Percentiles rank a stretch among this genome's conserved stretches.
These are phyloP conservation scores for Drosophila kambysellisi DNA, from an alignment of 2,888 invertebrate genomes.

Conservation along the genomic window DNA sequence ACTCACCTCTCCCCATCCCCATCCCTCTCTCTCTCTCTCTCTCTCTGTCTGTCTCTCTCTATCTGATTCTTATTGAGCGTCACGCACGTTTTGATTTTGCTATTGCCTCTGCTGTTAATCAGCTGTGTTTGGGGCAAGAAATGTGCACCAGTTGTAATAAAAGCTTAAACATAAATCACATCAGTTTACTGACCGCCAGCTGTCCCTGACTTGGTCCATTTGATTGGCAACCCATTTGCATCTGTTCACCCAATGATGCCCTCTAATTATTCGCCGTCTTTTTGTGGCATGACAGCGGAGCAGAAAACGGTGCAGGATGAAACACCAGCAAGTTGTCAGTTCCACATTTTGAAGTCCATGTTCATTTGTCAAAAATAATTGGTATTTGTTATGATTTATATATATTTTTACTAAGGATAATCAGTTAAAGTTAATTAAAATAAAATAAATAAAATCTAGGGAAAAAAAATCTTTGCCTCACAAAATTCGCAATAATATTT, in stretches of 20 bases:
- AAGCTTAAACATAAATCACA: constrained; percentile 72
- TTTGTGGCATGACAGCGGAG: constrained; percentile 3
- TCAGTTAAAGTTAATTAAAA: constrained; percentile 18
- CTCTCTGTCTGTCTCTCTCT: not conserved
- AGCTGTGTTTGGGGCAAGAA: constrained; percentile 28
- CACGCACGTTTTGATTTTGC: constrained; percentile 57
- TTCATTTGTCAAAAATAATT: constrained; percentile 16
- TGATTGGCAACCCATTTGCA: constrained; percentile 66
- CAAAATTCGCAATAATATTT: not conserved
- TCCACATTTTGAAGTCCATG: not conserved
- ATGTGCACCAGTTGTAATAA: constrained; percentile 66
- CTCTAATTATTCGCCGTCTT: constrained; percentile 57
- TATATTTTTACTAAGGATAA: constrained; percentile 14
- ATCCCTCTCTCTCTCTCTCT: not conserved
- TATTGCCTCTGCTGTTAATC: constrained; percentile 57
- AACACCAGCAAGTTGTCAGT: not conserved
- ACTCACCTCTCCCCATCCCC: not conserved
- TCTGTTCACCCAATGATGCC: constrained; percentile 35
- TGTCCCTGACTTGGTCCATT: constrained; percentile 51
- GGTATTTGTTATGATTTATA: not conserved
- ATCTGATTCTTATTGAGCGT: constrained; percentile 18
- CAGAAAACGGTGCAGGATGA: not conserved
- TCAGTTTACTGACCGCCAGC: constrained; percentile 66
- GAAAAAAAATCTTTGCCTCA: not conserved
- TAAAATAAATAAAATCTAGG: not conserved